Base-by-base conservation (phyloP, 2,113 vertebrate genomes). In the Chrysemys picta region DNA sequence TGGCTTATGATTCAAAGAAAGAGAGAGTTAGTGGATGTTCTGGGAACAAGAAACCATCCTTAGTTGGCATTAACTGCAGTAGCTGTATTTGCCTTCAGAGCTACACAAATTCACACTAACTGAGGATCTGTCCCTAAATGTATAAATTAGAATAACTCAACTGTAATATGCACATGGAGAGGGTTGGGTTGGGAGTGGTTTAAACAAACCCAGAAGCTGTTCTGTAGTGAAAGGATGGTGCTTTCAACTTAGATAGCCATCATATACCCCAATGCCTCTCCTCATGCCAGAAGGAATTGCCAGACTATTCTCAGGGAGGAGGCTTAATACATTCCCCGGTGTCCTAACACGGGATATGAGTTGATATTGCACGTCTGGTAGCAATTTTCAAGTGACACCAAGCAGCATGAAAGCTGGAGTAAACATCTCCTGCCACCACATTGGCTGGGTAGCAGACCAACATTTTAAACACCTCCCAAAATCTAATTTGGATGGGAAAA, bases 1-100 rank as follows among this genome's bases (percentile, higher is more conserved):
- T 95, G 89, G 84, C 97, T 98, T 93, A 38, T 59, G 76, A 83
- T 13, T 2, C 38, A 59, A 91, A 93, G 72, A 54, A 62, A 24
- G 81, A 90, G 82, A 94, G 75, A 31, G 29, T 83, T 11, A 59
- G 14, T 6, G 65, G 50, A n/a, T 21, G n/a, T 80, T 83, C 75
- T 35, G 57, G n/a, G 42, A 47, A 52, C 17, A 57, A 80, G 65
- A 80, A 78, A 6, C 11, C 59, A 82, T 54, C 13, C 14, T 54
- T 22, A 38, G 29, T 69, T 57, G 22, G 10, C 22, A 75, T 42
- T 79, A 17, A 62, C 22, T 62, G n/a, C 45, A 69, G 35, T 27
- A 69, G 35, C 21, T n/a, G 5, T n/a, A 50, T 80, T 59, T 45
- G 25, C 57, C 25, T 80, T 50, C 13, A 80, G 3, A 69, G 4